Percentiles rank a stretch among this genome's conserved stretches.
These are phyloP conservation scores for Falcunculus frontatus DNA, from an alignment of 2,113 vertebrate genomes.

Conservation along the genomic window DNA sequence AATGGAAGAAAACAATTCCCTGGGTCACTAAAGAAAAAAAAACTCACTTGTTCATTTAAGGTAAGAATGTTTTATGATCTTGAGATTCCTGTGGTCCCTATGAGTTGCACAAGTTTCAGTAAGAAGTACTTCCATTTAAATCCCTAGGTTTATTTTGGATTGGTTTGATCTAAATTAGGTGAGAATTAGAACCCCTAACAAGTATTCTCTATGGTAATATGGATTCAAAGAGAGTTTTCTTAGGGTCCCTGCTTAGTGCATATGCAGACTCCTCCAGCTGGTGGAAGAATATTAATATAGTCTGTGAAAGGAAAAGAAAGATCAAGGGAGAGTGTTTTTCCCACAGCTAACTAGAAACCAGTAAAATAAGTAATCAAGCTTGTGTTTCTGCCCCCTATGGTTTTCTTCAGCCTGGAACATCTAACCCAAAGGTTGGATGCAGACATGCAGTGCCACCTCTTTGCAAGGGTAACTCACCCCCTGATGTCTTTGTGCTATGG, in stretches of 20 bases:
- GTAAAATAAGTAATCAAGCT: neutral
- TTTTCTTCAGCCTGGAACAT: neutral
- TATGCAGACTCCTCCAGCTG: neutral
- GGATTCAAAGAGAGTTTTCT: neutral
- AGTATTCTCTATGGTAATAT: neutral
- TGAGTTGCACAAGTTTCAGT: neutral
- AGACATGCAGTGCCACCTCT: accelerated
- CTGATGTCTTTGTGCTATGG: neutral
- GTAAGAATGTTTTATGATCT: neutral
- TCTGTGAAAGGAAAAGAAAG: neutral
- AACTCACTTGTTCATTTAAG: neutral
- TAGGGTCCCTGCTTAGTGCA: neutral
- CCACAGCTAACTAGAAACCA: neutral
- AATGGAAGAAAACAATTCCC: neutral
- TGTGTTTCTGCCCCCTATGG: neutral
- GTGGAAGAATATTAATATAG: neutral
- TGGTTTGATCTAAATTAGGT: neutral
- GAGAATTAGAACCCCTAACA: neutral
- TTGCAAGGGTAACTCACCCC: neutral
- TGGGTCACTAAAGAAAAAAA: neutral
- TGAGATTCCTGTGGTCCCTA: neutral
- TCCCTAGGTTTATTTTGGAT: neutral
- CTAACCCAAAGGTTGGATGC: neutral
- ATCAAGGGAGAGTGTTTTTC: neutral
- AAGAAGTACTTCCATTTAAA: neutral